These are phyloP conservation scores for Girardia tigrina DNA, from an alignment of 2,888 invertebrate species.

Conservation along the genomic window DNA sequence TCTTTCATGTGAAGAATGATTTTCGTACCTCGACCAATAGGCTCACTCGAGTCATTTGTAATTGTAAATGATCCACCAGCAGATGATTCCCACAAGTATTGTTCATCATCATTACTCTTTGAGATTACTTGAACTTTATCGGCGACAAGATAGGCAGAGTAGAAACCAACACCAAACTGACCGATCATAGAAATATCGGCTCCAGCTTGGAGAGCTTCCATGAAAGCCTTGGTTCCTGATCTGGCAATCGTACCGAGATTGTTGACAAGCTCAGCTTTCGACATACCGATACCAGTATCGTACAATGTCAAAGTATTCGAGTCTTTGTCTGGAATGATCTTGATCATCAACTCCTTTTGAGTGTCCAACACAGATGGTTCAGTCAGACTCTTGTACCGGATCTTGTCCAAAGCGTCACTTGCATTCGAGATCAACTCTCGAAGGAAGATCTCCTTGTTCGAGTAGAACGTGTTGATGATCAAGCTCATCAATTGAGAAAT, in stretches of 20 bases:
- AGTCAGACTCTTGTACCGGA: conserved; percentile 86
- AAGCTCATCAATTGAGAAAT: conserved; percentile 94
- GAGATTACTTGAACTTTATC: conserved; percentile 74
- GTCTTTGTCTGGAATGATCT: conserved; percentile 85
- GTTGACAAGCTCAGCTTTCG: conserved; percentile 94
- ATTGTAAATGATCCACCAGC: conserved; percentile 96
- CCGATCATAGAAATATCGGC: conserved; percentile 99
- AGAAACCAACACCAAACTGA: conserved; percentile 99
- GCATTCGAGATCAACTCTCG: conserved; percentile 98
- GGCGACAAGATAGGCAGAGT: conserved; percentile 89
- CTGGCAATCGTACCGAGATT: conserved; percentile 73
- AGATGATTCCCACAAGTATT: conserved; percentile 91
- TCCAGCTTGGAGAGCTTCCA: conserved; percentile 82
- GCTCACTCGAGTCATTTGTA: conserved; percentile 58
- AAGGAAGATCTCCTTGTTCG: conserved; percentile 98
- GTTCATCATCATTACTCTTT: conserved; percentile 93
- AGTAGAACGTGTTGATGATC: conserved; percentile 99
- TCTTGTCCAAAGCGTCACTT: conserved; percentile 67
- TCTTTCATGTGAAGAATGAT: conserved; percentile 85
- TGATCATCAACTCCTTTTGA: conserved; percentile 65
- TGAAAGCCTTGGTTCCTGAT: conserved; percentile 98
- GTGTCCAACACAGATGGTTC: conserved; percentile 80
- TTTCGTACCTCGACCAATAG: conserved; percentile 66
- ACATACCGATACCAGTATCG: conserved; percentile 88
- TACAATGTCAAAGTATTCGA: conserved; percentile 85